Conservation (phyloP, 2,888 invertebrate genomes). For the Zhuqinia jingwanae region DNA sequence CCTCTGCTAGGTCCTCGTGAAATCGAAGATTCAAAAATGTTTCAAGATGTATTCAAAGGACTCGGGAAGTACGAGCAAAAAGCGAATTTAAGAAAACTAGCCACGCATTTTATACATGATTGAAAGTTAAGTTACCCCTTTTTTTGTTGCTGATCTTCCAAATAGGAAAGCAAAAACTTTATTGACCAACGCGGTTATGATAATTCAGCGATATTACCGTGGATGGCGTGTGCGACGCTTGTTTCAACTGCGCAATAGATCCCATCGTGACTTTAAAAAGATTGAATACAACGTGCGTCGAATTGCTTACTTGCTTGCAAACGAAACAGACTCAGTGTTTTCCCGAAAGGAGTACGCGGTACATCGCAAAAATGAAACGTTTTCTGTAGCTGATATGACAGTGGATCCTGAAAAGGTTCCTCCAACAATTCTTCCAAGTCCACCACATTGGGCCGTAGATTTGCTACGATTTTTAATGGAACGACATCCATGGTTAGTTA, state of each 20-base stretch:
- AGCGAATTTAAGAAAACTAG: too few relatives aligned
- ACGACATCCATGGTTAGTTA: slow-evolving; percentile 57
- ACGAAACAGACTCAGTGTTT: slow-evolving; percentile 56
- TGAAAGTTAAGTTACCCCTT: too few relatives aligned
- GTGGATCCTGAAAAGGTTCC: slow-evolving; percentile 43
- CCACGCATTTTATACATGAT: too few relatives aligned
- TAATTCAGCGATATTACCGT: slow-evolving; percentile 67
- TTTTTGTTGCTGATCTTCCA: too few relatives aligned
- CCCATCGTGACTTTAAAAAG: slow-evolving; percentile 46
- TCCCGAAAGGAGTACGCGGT: neutral
- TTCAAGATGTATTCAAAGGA: neutral
- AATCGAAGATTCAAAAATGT: neutral
- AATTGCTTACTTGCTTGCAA: slow-evolving; percentile 66
- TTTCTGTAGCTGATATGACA: neutral
- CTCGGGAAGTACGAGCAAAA: slow-evolving; percentile 51
- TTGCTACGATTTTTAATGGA: slow-evolving; percentile 41
- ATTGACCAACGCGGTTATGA: slow-evolving; percentile 39
- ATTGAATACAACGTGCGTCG: slow-evolving; percentile 65
- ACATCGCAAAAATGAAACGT: neutral
- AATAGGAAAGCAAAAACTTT: slow-evolving; percentile 38
- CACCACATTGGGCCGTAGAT: slow-evolving; percentile 67
- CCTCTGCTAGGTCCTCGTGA: neutral
- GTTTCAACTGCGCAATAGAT: slow-evolving; percentile 54
- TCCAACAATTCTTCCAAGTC: slow-evolving; percentile 59
- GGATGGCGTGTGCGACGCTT: slow-evolving; percentile 73